Base-by-base conservation (phyloP, 2,888 invertebrate species). In the Lymantria dispar region DNA sequence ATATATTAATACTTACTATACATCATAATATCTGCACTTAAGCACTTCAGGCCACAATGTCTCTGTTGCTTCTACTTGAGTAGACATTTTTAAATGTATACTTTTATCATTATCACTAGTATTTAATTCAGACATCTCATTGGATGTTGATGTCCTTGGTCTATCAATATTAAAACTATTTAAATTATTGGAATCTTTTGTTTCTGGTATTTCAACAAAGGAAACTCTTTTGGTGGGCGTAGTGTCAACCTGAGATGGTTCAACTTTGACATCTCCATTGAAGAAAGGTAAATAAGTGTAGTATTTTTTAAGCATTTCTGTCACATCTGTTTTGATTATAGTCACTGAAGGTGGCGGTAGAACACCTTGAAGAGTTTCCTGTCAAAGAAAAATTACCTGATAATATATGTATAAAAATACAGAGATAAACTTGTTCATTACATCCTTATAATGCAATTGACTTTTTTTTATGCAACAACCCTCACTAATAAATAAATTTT, bases 281-380 rank as follows among this genome's bases (percentile, higher is more conserved):
- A 93, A 93, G 1, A 87, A 80, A 13, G 91, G 85, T 12, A 93
- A 80, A 52, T 92, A 92, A 10, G 88, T 78, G 59, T 93, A 92
- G 71, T 94, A 93, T 53, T 87, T 90, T 14, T 92, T 85, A 13
- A 96, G 90, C 80, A 95, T 94, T 71, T 94, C 94, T 29, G 91
- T 85, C 14, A 94, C 93, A 71, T 95, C 94, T 48, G 93, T 88
- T 64, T 94, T 94, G 22, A 94, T 85, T 37, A 92, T 93, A 11
- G 96, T 96, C 10, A 95, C 91, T 22, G 95, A 95, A 0, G 95
- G 96, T 9, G 96, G 96, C 15, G 96, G 96, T 8, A 94, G 88
- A 0, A 96, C 92, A 0, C 96, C 96, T 60, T 92, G 92, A 8
- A 96, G 80, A 43, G 92, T 92, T 72, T 92, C 93, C 76, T 94